Base-by-base conservation (phyloP, 2,113 vertebrate genomes). In the Ciconia boyciana region DNA sequence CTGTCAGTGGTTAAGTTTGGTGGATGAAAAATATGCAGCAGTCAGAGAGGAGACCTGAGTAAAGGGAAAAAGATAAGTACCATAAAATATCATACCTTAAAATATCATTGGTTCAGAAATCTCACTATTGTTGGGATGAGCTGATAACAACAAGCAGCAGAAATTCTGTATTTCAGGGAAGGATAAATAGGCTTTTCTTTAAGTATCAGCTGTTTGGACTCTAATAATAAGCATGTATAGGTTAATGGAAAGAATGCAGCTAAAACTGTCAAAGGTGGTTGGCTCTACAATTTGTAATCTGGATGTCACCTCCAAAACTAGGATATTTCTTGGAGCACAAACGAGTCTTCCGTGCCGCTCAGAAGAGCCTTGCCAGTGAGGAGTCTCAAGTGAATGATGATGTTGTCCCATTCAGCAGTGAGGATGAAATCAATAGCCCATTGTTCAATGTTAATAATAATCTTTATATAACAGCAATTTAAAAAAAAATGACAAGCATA, bases 381-480 rank as follows among this genome's bases (percentile, higher is more conserved):
- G n/a, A 89, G 26, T 71, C 46, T 90, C 65, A 83, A 91, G 85
- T 93, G 85, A 93, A 83, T 92, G 57, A 91, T 90, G 70, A 81
- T 72, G 41, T 78, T 81, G 34, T 90, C 58, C 61, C 61, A 78
- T 83, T 94, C 68, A 86, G 68, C 60, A 81, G 11, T 39, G 82
- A 93, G 51, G 39, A 76, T 44, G 83, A 96, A 97, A 95, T 82
- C 3, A 1, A 95, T 88, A 95, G 60, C 15, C 54, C 66, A 74
- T 94, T 96, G 87, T 79, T 96, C 88, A 87, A 29, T 72, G 80
- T 80, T 94, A 96, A 95, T 92, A 92, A 90, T 65, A 85, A 94
- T 87, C 54, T 85, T 96, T 96, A 94, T 77, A 77, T 83, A 90
- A 96, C 44, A 93, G 64, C 83, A 74, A 52, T 70, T 94, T 19